These are phyloP conservation scores for Rhyacophila brunnea DNA, from an alignment of 1,140 invertebrate genomes.

Conservation along the genomic window DNA sequence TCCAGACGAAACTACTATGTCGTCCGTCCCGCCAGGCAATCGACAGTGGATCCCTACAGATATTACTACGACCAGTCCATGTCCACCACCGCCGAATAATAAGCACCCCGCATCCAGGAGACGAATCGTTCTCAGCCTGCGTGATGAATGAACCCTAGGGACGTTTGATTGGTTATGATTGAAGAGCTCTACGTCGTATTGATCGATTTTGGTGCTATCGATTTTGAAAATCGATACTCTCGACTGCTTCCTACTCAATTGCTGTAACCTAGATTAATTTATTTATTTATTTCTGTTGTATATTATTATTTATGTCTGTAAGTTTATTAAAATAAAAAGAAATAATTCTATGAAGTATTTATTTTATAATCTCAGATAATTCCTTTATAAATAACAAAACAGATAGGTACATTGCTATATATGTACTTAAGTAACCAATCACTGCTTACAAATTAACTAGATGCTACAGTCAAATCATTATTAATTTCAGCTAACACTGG, in stretches of 20 bases:
- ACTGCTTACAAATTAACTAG: no score
- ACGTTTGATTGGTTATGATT: no score
- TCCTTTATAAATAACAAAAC: no score
- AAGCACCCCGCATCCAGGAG: neutral
- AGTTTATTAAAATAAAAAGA: constrained; percentile 14
- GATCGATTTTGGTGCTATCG: constrained; percentile 20
- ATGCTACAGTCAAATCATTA: no score
- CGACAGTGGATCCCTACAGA: constrained; percentile 52
- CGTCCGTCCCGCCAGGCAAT: constrained; percentile 54
- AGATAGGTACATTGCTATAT: no score
- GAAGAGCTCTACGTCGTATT: neutral
- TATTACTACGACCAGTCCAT: constrained; percentile 56
- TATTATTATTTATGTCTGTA: constrained; percentile 31
- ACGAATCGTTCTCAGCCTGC: neutral
- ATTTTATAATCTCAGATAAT: no score
- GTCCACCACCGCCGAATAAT: constrained; percentile 44
- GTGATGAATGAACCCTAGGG: no score
- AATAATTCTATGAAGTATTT: no score
- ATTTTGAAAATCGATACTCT: constrained; percentile 17
- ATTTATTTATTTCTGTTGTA: constrained; percentile 37
- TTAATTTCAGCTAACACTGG: no score
- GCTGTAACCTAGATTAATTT: constrained; percentile 31
- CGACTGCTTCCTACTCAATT: constrained; percentile 16
- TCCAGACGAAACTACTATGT: constrained; percentile 60
- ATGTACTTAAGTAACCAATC: no score